phyloP scores from a whole-genome alignment of 2,888 invertebrate genomes.

The Pollenia amentaria region DNA sequence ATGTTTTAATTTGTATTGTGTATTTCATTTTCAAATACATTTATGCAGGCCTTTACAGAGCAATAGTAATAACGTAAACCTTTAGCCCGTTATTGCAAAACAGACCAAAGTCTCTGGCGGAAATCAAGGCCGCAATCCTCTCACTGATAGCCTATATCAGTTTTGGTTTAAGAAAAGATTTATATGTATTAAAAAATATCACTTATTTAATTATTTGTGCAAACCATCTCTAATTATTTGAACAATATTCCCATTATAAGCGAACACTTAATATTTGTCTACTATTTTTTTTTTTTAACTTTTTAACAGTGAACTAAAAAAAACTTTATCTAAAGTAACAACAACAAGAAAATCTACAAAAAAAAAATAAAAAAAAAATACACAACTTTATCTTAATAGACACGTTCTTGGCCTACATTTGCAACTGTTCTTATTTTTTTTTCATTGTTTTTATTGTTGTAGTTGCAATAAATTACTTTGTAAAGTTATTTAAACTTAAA shows the following conservation, averaged over 20 bases:
- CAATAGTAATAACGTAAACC: too few species aligned
- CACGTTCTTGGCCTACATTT: slow-evolving; percentile 72
- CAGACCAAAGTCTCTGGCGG: too few species aligned
- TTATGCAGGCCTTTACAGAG: too few species aligned
- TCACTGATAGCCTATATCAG: too few species aligned
- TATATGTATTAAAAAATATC: too few species aligned
- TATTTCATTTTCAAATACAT: too few species aligned
- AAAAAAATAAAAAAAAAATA: slow-evolving; percentile 40
- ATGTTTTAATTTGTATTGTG: too few species aligned
- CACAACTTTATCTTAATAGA: slow-evolving; percentile 64
- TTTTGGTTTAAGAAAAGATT: too few species aligned
- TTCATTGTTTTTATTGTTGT: slow-evolving; percentile 8
- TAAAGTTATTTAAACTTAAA: slow-evolving; percentile 10
- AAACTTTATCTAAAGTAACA: slow-evolving; percentile 17
- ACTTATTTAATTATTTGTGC: neutral
- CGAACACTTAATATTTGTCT: neutral
- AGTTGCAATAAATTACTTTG: slow-evolving; percentile 27
- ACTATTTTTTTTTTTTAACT: neutral
- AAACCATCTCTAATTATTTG: neutral
- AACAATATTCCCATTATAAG: neutral
- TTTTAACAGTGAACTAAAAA: slow-evolving; percentile 43
- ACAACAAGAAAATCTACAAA: neutral
- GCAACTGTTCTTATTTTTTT: slow-evolving; percentile 42
- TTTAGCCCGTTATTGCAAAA: too few species aligned
- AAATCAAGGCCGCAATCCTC: too few species aligned